phyloP scores from a whole-genome alignment of 2,797 vertebrate species.

The Cygnus olor region DNA sequence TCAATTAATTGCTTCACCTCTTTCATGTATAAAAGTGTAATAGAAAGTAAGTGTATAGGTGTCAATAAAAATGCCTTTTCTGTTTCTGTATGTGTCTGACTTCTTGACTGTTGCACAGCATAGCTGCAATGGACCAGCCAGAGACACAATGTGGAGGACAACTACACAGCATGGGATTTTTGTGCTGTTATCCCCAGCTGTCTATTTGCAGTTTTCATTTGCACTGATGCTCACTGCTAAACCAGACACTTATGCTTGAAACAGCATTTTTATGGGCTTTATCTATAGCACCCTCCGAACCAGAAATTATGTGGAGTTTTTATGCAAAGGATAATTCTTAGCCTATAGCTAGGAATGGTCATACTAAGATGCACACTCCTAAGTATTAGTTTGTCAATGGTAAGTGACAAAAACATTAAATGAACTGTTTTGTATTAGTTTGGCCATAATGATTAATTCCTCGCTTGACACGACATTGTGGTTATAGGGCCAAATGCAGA shows the following conservation, averaged over 20 bases:
- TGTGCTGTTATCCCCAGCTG: slow-evolving; percentile 11
- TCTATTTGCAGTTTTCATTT: background rate
- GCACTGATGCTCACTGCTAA: background rate
- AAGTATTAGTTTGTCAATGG: background rate
- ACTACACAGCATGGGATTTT: background rate
- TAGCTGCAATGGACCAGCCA: background rate
- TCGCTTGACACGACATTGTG: background rate
- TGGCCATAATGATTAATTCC: slow-evolving; percentile 6
- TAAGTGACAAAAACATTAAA: background rate
- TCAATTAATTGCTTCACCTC: slow-evolving; percentile 27
- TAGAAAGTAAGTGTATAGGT: background rate
- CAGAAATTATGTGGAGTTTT: slow-evolving; percentile 9
- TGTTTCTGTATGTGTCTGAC: background rate
- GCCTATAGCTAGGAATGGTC: background rate
- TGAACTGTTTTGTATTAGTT: background rate
- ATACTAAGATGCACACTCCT: background rate
- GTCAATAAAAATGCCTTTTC: background rate
- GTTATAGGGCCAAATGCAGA: background rate
- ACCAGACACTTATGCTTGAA: slow-evolving; percentile 13
- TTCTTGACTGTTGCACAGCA: background rate
- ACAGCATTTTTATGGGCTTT: slow-evolving; percentile 14
- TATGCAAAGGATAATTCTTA: background rate
- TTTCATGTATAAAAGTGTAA: background rate
- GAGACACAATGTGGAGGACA: background rate
- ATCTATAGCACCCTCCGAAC: background rate